Evolutionary conservation across 2,113 vertebrate genomes (phyloP), one percentile per base, ranked within the genome.

Genomic region (Smithornis capensis): DNA sequence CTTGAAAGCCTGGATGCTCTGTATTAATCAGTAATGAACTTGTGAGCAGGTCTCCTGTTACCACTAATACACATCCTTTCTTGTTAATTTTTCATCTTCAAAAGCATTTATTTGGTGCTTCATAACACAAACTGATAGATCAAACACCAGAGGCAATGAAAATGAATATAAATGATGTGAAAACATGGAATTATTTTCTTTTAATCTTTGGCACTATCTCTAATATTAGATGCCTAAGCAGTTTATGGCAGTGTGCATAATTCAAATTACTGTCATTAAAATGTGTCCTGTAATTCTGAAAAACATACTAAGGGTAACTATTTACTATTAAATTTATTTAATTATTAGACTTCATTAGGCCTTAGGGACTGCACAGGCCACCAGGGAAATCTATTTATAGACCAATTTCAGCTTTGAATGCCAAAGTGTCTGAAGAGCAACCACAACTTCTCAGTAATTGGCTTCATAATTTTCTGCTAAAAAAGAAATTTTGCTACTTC

Each of bases 81-180:
- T 73, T 89, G 64, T 35, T 86, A 38, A 53, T 88, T 90, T 94
- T 83, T 89, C 27, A 92, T 92, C 89, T 95, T 96, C 92, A 92
- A 93, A 96, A 84, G 84, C 90, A 67, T 84, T 87, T 87, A 90
- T 78, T 63, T 81, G 64, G 74, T 71, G 83, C 76, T 94, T 87
- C 69, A 9, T 31, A 83, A 90, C 71, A 92, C 44, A 95, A 97
- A 96, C 92, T 92, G 93, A 96, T 95, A 96, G 95, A 97, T 96
- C 90, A 97, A 95, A 96, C 79, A 94, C 37, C 44, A 96, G 73
- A 87, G 62, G 77, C 86, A 53, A 95, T 71, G 90, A 71, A 87
- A 95, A 95, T 92, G 89, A 96, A 95, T 78, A 75, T 56, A 84
- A 96, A 96, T 71, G 24, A 95, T 45, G 55, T 44, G 90, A 87